These are phyloP conservation scores for Rhopalosiphum maidis DNA, from an alignment of 1,140 invertebrate genomes.

Conservation along the genomic window DNA sequence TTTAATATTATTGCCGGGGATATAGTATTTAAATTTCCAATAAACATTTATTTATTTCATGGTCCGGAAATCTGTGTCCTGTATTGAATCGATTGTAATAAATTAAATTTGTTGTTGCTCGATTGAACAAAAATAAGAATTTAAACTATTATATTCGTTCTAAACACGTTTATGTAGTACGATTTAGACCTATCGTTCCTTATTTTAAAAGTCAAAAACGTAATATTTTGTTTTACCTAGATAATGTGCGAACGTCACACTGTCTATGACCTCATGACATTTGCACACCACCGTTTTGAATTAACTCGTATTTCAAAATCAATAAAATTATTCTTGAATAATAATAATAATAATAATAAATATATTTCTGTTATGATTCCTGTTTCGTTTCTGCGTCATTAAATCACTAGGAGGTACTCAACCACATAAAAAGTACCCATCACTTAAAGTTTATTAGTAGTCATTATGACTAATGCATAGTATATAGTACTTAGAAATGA, in stretches of 20 bases:
- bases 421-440: background rate
- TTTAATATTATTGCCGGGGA: background rate
- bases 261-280: background rate
- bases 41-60: background rate
- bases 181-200: background rate
- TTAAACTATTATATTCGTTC: background rate
- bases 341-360: background rate
- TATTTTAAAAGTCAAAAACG: background rate
- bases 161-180: no score
- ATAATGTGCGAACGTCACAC: background rate
- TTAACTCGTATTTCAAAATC: background rate
- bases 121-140: background rate
- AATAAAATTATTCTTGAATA: background rate
- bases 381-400: background rate
- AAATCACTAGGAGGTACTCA: background rate
- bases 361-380: background rate
- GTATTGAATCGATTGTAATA: background rate
- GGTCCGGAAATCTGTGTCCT: background rate
- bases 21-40: background rate
- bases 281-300: background rate
- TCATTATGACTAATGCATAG: background rate
- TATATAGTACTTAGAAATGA: conserved; percentile 3
- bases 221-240: background rate
- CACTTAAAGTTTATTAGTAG: background rate
- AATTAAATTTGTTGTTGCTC: background rate